Evolutionary conservation across 2,888 invertebrate genomes (phyloP).

Genomic region (Subacronicta megacephala): DNA sequence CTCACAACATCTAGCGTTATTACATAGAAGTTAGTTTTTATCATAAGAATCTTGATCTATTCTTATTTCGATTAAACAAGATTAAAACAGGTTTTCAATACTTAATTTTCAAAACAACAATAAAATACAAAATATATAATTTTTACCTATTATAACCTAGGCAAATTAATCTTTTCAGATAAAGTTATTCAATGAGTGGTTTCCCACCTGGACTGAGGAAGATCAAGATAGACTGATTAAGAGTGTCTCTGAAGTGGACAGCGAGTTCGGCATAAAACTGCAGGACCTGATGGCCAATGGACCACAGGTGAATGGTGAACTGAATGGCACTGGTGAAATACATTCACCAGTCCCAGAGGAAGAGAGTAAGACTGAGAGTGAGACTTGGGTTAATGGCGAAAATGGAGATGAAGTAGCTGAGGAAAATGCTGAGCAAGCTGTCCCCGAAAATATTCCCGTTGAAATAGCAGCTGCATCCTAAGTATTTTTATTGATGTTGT

Average conservation of each 20-base stretch:
- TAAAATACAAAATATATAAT: too few relatives aligned
- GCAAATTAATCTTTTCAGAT: constrained; percentile 83
- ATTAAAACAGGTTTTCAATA: too few relatives aligned
- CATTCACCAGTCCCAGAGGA: constrained; percentile 63
- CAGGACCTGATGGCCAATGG: constrained; percentile 82
- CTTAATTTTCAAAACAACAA: too few relatives aligned
- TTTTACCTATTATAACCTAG: constrained; percentile 4
- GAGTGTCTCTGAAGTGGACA: constrained; percentile 92
- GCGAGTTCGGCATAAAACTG: constrained; percentile 93
- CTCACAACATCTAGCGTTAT: too few relatives aligned
- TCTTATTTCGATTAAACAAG: too few relatives aligned
- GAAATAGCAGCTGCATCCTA: constrained; percentile 85
- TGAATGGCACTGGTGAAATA: constrained; percentile 73
- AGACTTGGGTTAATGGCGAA: constrained; percentile 45
- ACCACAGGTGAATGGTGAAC: constrained; percentile 78
- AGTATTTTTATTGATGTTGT: constrained; percentile 39
- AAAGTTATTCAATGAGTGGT: constrained; percentile 96
- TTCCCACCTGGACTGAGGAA: constrained; percentile 93
- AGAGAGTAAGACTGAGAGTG: constrained; percentile 53
- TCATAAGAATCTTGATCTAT: too few relatives aligned
- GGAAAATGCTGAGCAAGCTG: constrained; percentile 49
- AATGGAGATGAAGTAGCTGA: constrained; percentile 44
- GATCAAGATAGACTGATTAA: constrained; percentile 92
- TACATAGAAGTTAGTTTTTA: too few relatives aligned
- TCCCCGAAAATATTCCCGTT: constrained; percentile 74